phyloP scores from a whole-genome alignment of 2,888 invertebrate genomes.

The Eupithecia inturbata region DNA sequence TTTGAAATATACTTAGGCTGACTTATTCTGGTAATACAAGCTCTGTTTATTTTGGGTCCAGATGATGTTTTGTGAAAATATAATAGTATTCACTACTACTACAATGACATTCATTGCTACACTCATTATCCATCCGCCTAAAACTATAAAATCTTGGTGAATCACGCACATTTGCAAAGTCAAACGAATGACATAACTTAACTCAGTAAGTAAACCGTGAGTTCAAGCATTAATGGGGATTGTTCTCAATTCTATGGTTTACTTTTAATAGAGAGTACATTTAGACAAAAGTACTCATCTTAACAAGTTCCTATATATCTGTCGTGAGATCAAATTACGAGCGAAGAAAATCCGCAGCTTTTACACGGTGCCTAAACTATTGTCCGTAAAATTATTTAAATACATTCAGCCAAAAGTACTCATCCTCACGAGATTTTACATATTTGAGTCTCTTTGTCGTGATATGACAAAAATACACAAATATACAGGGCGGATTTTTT shows the following conservation, averaged over 20 bases:
- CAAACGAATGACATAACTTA: slow-evolving; percentile 27
- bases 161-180: slow-evolving; percentile 19
- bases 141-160: not conserved
- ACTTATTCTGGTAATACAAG: not conserved
- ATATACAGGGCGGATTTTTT: no score
- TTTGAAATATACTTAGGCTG: not conserved
- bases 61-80: not conserved
- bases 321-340: not conserved
- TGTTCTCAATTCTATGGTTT: slow-evolving; percentile 20
- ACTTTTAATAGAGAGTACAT: not conserved
- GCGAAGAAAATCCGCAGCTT: not conserved
- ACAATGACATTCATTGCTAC: not conserved
- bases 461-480: not conserved
- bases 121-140: not conserved
- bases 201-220: slow-evolving; percentile 27
- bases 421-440: not conserved
- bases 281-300: not conserved
- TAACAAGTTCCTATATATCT: not conserved
- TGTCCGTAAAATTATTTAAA: not conserved
- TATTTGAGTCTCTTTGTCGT: no score
- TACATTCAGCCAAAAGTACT: not conserved
- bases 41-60: not conserved
- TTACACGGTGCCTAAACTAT: not conserved
- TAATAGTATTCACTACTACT: no score
- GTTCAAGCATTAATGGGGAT: slow-evolving; percentile 21